Percentiles rank a stretch among this genome's conserved stretches.
These are phyloP conservation scores for Tetragnatha montana DNA, from an alignment of 2,888 invertebrate species.

Conservation along the genomic window DNA sequence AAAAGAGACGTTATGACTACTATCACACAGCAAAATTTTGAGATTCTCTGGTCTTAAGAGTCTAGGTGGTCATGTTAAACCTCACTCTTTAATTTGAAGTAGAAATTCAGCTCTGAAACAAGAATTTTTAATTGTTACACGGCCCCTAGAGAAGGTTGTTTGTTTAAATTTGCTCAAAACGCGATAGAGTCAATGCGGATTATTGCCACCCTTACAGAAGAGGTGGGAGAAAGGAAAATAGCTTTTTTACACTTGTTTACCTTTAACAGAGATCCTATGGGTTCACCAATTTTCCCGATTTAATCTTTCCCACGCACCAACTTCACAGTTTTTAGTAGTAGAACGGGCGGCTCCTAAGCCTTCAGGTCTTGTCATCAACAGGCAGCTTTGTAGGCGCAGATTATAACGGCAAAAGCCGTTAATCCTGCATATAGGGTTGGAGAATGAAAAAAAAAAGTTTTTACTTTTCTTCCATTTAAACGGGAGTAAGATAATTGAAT, in stretches of 20 bases:
- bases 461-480: no score
- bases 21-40: no score
- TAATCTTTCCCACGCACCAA: conserved; percentile 20
- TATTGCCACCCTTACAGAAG: neutral
- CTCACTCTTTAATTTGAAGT: no score
- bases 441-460: neutral
- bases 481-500: no score
- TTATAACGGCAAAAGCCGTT: neutral
- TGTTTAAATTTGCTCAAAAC: conserved; percentile 27
- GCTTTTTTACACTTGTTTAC: conserved; percentile 4
- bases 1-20: no score
- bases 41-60: no score
- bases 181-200: conserved; percentile 1
- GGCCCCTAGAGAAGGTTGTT: conserved; percentile 1
- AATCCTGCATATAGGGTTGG: neutral
- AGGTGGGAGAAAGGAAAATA: neutral
- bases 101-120: neutral
- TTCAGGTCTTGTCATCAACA: conserved; percentile 10
- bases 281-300: conserved; percentile 21
- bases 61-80: no score
- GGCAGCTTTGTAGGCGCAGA: neutral
- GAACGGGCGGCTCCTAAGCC: neutral
- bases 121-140: neutral
- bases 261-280: neutral
- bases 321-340: neutral